These are phyloP conservation scores for Magallana ariakensis DNA, from an alignment of 1,140 invertebrate species.

Conservation along the genomic window DNA sequence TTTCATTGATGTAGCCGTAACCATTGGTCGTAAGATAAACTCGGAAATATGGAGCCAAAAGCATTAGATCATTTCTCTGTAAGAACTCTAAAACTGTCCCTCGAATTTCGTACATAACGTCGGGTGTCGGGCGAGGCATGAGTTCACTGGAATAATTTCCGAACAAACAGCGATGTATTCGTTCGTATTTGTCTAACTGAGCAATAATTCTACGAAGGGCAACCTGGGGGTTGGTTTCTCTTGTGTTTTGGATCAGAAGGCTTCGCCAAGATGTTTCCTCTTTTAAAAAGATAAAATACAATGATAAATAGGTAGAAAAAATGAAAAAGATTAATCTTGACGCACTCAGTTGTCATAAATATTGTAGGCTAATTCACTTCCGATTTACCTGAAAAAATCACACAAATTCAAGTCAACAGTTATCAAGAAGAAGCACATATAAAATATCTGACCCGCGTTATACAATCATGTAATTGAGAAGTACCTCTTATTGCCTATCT, in stretches of 20 bases:
- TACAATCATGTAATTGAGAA: no score
- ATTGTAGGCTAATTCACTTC: no score
- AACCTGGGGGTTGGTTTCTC: background rate
- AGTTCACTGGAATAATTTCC: constrained; percentile 33
- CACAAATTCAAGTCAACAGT: no score
- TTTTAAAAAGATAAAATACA: background rate
- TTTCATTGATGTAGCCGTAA: constrained; percentile 44
- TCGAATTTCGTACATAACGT: background rate
- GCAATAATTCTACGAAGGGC: background rate
- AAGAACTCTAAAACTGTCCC: constrained; percentile 41
- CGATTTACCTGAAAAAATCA: no score
- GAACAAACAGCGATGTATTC: constrained; percentile 31
- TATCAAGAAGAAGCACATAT: no score
- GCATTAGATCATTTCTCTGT: background rate
- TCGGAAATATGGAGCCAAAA: constrained; percentile 1
- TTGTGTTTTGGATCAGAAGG: background rate
- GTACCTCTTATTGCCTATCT: no score
- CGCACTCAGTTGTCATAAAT: no score
- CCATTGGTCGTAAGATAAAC: constrained; percentile 24
- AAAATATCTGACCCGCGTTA: no score
- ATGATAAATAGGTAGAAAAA: background rate
- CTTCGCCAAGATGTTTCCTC: background rate
- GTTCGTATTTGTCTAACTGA: background rate
- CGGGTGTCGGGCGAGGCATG: constrained; percentile 32
- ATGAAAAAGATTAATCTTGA: no score